Base-by-base conservation (phyloP, 2,888 invertebrate genomes). In the Tricholauxania praeusta region DNA sequence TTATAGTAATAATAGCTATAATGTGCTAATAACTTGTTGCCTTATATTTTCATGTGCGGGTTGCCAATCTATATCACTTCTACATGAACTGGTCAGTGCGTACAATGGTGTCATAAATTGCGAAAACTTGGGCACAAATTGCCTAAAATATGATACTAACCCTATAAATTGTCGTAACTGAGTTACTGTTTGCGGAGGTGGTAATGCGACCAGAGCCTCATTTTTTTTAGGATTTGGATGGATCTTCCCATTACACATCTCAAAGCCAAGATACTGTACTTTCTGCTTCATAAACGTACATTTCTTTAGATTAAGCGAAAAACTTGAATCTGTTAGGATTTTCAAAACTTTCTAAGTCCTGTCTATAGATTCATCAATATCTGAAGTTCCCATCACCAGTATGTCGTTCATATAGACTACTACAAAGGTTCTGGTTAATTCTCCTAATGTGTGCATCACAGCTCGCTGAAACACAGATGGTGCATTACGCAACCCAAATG, bases 321-420 rank as follows among this genome's bases (percentile, higher is more conserved):
- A 22, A 22, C 22, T 3, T 3, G 22, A 22, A 22, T 22, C 22
- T 22, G 22, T 22, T 22, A 22, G 22, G 3, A 28, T 22, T 59
- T 59, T 12, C 12, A 22, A 19, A 22, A 22, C 59, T 2, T 12
- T 19, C 5, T 12, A 22, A 22, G 28, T 5, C 5, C 59, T 59
- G 7, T 22, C 12, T 59, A 59, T 28, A 8, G 22, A 19, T 28
- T 59, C 59, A 22, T 59, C 28, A 59, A 59, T 12, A 22, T 59
- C 15, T 22, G 32, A 8, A 3, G 28, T 52, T 28, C 59, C 69
- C 19, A 71, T 59, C 28, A 75, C 53, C 57, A 72, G 39, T 15
- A 75, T 67, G 22, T 71, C 73, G 47, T 74, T 72, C 47, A 74
- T 69, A 63, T 76, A 73, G 51, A 73, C 73, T 32, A 72, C 51